Conservation (phyloP, 2,797 vertebrate species). For the Sebastes flavidus region DNA sequence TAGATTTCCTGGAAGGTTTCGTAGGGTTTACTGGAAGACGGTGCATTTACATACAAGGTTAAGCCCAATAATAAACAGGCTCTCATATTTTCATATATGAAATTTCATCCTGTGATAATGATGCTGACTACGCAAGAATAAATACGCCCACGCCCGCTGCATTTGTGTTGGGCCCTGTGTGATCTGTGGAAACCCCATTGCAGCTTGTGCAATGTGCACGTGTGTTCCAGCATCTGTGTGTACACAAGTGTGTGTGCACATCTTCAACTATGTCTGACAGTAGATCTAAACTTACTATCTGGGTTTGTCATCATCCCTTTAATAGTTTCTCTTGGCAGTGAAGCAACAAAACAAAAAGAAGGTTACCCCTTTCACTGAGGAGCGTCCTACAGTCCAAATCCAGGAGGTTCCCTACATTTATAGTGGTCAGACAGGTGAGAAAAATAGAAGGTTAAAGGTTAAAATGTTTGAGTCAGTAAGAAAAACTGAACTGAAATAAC, state of each 20-base stretch:
- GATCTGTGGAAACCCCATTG: conserved; percentile 19
- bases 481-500: not conserved
- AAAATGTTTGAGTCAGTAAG: not conserved
- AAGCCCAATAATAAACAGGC: not conserved
- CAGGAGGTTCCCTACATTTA: not conserved
- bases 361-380: not conserved
- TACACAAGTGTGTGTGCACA: not conserved
- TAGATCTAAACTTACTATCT: not conserved
- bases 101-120: conserved; percentile 1
- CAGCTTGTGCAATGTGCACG: not conserved
- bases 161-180: not conserved
- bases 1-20: not conserved
- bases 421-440: not conserved
- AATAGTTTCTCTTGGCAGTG: not conserved
- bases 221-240: not conserved
- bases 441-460: not conserved
- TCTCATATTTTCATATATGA: not conserved
- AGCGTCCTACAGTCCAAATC: not conserved
- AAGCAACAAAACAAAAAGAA: not conserved
- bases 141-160: not conserved
- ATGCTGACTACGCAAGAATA: conserved; percentile 2
- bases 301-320: not conserved
- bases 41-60: not conserved
- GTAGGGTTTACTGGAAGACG: not conserved
- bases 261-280: not conserved